Percentiles rank a stretch among this genome's conserved stretches.
phyloP scores from a whole-genome alignment of 2,797 vertebrate species.

The Simalia tracyae region DNA sequence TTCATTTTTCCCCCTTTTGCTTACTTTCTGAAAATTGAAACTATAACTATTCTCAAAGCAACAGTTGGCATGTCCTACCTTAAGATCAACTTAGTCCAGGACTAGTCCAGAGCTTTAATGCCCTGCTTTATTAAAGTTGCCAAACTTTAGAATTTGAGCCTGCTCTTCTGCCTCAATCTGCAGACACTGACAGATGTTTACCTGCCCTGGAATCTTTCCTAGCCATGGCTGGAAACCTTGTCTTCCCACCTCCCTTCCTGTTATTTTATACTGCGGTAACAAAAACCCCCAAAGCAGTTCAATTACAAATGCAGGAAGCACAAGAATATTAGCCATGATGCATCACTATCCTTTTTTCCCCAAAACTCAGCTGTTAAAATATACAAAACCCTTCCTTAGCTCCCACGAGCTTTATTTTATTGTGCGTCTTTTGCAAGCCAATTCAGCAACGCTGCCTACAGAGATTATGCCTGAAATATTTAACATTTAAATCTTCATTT shows the following conservation, averaged over 20 bases:
- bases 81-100: not conserved
- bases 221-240: not conserved
- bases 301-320: not conserved
- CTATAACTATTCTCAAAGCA: not conserved
- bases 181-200: not conserved
- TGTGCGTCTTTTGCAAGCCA: not conserved
- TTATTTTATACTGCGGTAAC: not conserved
- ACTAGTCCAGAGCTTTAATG: no score
- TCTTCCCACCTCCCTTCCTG: not conserved
- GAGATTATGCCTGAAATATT: slow-evolving; percentile 34
- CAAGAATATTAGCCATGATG: not conserved
- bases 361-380: not conserved
- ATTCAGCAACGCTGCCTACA: slow-evolving; percentile 10
- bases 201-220: no score
- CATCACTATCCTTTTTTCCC: not conserved
- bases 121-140: not conserved
- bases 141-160: not conserved
- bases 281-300: no score
- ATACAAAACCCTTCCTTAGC: not conserved
- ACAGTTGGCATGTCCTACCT: not conserved
- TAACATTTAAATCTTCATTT: slow-evolving; percentile 40
- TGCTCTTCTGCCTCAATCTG: not conserved
- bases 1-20: not conserved
- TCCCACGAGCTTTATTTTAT: not conserved
- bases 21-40: not conserved